Conservation (phyloP, 2,797 vertebrate species). For the Otus scops region DNA sequence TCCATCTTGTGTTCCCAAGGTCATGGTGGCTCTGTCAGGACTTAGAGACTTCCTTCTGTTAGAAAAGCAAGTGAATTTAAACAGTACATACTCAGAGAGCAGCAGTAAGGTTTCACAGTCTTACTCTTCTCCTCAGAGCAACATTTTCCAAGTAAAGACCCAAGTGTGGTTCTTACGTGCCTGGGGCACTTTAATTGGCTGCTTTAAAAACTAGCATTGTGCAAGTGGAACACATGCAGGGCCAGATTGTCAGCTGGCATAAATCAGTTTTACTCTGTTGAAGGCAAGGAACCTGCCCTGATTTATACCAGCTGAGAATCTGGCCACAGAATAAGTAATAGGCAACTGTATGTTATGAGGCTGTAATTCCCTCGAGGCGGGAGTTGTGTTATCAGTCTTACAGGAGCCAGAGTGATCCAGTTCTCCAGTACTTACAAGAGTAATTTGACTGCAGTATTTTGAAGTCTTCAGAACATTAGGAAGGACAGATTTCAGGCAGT, state of each 20-base stretch:
- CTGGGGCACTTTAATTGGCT: slow-evolving; percentile 32
- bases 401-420: background rate
- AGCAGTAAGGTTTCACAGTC: background rate
- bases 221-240: slow-evolving; percentile 10
- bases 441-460: background rate
- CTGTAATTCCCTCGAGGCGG: slow-evolving; percentile 13
- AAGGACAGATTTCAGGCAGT: background rate
- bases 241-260: slow-evolving; percentile 60
- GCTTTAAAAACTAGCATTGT: slow-evolving; percentile 46
- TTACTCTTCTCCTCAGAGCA: background rate
- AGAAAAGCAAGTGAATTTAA: background rate
- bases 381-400: slow-evolving; percentile 27
- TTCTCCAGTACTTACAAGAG: background rate
- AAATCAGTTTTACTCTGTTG: slow-evolving; percentile 49
- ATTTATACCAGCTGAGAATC: slow-evolving; percentile 66
- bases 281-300: slow-evolving; percentile 51
- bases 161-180: background rate
- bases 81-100: background rate
- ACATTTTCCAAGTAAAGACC: slow-evolving; percentile 6
- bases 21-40: background rate
- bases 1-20: background rate
- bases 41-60: background rate
- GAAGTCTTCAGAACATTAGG: background rate
- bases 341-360: slow-evolving; percentile 44
- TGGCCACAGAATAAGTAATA: slow-evolving; percentile 35